These are phyloP conservation scores for Brachyistius frenatus DNA, from an alignment of 2,113 vertebrate genomes.

Conservation along the genomic window DNA sequence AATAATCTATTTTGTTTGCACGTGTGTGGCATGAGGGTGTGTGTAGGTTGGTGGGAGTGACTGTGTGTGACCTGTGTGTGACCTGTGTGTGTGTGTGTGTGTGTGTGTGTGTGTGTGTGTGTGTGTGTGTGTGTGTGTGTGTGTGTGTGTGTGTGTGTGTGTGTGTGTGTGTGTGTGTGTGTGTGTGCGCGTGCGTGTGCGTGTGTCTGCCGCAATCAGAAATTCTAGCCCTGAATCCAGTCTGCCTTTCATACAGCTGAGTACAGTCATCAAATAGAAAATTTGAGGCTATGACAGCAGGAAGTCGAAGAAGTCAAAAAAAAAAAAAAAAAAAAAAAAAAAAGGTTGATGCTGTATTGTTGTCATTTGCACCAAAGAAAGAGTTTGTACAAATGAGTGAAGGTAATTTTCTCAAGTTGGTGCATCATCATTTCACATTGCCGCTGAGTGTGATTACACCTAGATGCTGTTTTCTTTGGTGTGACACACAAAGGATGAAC, in stretches of 20 bases:
- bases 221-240: not conserved
- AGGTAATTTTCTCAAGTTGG: slow-evolving; percentile 25
- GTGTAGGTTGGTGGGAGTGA: not conserved
- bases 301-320: slow-evolving; percentile 19
- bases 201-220: slow-evolving; percentile 29
- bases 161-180: slow-evolving; percentile 15
- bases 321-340: not conserved
- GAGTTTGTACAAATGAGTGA: slow-evolving; percentile 23
- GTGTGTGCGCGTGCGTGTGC: slow-evolving; percentile 5
- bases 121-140: slow-evolving; percentile 8
- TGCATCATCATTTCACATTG: slow-evolving; percentile 27
- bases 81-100: slow-evolving; percentile 2
- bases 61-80: not conserved
- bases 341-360: not conserved
- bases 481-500: slow-evolving; percentile 21
- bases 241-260: slow-evolving; percentile 6
- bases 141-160: slow-evolving; percentile 1
- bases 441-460: slow-evolving; percentile 24
- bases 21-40: slow-evolving; percentile 17
- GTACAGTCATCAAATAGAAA: slow-evolving; percentile 2
- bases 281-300: slow-evolving; percentile 29
- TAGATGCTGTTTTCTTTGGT: slow-evolving; percentile 1
- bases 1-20: slow-evolving; percentile 69
- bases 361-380: slow-evolving; percentile 36
- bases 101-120: slow-evolving; percentile 24